Base-by-base conservation (phyloP, 2,113 vertebrate species). In the Brachypteracias leptosomus region DNA sequence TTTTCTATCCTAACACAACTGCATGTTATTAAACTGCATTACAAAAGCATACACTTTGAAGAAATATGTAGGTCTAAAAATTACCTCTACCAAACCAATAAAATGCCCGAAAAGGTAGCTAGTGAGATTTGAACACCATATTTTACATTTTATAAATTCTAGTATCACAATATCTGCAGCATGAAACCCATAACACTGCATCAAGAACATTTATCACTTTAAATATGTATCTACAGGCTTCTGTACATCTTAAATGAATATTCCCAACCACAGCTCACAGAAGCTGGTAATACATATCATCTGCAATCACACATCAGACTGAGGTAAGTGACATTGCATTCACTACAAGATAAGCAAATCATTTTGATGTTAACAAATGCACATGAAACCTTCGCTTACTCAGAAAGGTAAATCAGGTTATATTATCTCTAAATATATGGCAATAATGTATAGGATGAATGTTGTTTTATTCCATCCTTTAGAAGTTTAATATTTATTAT, bases 401-500 rank as follows among this genome's bases (percentile, higher is more conserved):
- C 76, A 65, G 71, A 91, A 92, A 79, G 26, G 62, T 74, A 94
- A 92, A 94, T 42, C 49, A 95, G 12, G 31, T 74, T 92, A 54
- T 72, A 88, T 80, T 95, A 78, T 68, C 29, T 93, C 89, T 36
- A 51, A 88, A 59, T 92, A 51, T 70, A 88, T 77, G 71, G 13
- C 77, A 93, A 54, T 88, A 88, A 76, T 82, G 16, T 36, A 85
- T 57, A 90, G 33, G 28, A 74, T 85, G 58, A 91, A 58, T 61
- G 28, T 51, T 66, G 58, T 44, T 75, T 72, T 49, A 87, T 36
- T 74, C 85, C 77, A 95, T 82, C 72, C 67, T 82, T 73, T 76
- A 84, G 35, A 95, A 91, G 22, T 96, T 96, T 95, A 71, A 66
- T 96, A 92, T 95, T 97, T 92, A 93, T 94, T 90, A 71, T 25